Conservation (phyloP, 1,140 invertebrate species). For the Bilobella aurantiaca region DNA sequence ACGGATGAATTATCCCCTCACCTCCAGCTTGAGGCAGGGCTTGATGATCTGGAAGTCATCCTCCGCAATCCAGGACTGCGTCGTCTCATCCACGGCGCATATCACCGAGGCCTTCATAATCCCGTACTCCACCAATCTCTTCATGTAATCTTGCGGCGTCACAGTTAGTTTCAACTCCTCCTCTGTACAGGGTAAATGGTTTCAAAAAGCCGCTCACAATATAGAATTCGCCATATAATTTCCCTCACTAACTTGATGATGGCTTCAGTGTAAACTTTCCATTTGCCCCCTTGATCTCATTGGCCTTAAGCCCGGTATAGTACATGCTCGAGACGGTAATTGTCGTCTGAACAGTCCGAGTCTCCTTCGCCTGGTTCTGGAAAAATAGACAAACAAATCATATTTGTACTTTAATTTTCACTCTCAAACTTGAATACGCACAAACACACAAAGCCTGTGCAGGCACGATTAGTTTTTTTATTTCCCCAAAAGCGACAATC, state of each 20-base stretch:
- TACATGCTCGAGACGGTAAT: constrained; percentile 58
- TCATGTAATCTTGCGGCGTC: constrained; percentile 52
- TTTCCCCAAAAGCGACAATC: too few species aligned
- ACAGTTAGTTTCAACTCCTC: constrained; percentile 51
- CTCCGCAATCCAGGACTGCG: constrained; percentile 61
- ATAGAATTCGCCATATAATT: background rate
- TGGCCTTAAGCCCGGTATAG: constrained; percentile 61
- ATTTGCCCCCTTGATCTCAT: constrained; percentile 56
- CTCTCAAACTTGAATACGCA: too few species aligned
- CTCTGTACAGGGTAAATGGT: constrained; percentile 39
- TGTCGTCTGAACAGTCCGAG: constrained; percentile 52
- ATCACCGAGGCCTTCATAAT: constrained; percentile 61
- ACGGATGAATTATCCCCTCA: too few species aligned
- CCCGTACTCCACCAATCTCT: constrained; percentile 60
- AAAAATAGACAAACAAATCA: too few species aligned
- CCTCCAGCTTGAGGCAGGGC: constrained; percentile 40
- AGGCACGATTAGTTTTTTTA: too few species aligned
- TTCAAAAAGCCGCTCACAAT: background rate
- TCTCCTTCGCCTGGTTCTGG: constrained; percentile 51
- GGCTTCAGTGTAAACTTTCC: constrained; percentile 52
- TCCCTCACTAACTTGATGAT: constrained; percentile 44
- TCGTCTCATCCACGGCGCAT: constrained; percentile 57
- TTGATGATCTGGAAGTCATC: constrained; percentile 63
- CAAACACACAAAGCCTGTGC: too few species aligned
- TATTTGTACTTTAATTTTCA: too few species aligned